Conservation (phyloP, 1,140 invertebrate genomes). For the Listronotus oregonensis region DNA sequence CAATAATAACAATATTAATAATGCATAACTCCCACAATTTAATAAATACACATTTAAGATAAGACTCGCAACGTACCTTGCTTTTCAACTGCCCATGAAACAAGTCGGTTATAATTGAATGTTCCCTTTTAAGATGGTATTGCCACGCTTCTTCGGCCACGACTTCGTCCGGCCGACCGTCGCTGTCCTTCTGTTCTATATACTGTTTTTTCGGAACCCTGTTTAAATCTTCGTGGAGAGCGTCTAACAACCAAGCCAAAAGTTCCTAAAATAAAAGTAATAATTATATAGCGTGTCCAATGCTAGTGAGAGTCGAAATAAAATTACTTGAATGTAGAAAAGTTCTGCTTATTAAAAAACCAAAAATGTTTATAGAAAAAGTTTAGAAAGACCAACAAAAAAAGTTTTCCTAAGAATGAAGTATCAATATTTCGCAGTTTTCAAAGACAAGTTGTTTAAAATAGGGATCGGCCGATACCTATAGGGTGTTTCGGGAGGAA, state of each 20-base stretch:
- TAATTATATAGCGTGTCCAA: no score
- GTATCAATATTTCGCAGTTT: no score
- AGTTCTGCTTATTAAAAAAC: constrained; percentile 2
- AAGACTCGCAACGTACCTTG: constrained; percentile 64
- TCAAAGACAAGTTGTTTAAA: no score
- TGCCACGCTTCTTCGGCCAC: constrained; percentile 84
- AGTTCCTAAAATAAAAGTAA: constrained; percentile 67
- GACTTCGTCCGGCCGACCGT: constrained; percentile 74
- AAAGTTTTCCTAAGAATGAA: no score
- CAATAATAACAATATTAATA: no score
- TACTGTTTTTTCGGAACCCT: constrained; percentile 71
- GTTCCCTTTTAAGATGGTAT: constrained; percentile 76
- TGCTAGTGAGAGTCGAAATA: neutral
- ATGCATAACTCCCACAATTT: no score
- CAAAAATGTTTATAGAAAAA: no score
- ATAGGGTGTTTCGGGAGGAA: no score
- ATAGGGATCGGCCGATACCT: no score
- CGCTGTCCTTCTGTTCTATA: constrained; percentile 76
- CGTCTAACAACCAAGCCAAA: constrained; percentile 85
- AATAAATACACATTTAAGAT: no score
- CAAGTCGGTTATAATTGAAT: constrained; percentile 85
- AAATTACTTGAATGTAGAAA: neutral
- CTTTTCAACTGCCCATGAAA: constrained; percentile 92
- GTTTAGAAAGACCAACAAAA: no score
- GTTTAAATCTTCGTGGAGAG: constrained; percentile 89